A percentile compares a stretch with the other conserved stretches of the same genome.
These are phyloP conservation scores for Fregata magnificens DNA, from an alignment of 2,113 vertebrate species.

Conservation along the genomic window DNA sequence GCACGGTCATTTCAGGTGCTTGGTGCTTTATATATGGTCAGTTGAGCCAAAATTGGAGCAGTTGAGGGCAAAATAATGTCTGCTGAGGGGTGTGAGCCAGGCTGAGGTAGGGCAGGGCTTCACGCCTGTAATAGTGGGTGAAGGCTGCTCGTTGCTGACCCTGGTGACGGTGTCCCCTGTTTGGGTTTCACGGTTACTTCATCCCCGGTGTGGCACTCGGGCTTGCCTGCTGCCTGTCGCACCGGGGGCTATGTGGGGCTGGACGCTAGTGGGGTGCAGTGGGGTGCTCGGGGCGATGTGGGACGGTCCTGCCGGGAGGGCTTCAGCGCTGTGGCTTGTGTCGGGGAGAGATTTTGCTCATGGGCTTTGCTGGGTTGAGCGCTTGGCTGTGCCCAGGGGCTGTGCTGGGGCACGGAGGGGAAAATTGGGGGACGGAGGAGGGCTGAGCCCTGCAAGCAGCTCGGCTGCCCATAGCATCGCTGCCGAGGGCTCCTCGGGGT, in stretches of 20 bases:
- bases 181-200: not conserved
- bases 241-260: not conserved
- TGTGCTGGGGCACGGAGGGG: rapidly evolving
- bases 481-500: rapidly evolving
- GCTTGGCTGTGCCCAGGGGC: not conserved
- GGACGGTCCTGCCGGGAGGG: not conserved
- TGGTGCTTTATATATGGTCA: not conserved
- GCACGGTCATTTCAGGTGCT: not conserved
- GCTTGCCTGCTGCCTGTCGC: not conserved
- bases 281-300: rapidly evolving
- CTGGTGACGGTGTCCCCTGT: not conserved
- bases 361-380: not conserved
- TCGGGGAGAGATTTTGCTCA: not conserved
- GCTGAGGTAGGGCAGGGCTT: not conserved
- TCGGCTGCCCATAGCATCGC: rapidly evolving
- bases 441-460: not conserved
- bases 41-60: not conserved
- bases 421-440: rapidly evolving
- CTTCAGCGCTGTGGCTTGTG: not conserved
- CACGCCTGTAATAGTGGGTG: not conserved
- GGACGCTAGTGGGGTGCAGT: not conserved
- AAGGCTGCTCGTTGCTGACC: not conserved
- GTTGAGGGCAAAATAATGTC: not conserved
- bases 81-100: not conserved
- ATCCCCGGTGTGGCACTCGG: not conserved